Percentiles rank a stretch among this genome's conserved stretches.
phyloP scores from a whole-genome alignment of 2,888 invertebrate genomes.

The Metallyticus violacea region DNA sequence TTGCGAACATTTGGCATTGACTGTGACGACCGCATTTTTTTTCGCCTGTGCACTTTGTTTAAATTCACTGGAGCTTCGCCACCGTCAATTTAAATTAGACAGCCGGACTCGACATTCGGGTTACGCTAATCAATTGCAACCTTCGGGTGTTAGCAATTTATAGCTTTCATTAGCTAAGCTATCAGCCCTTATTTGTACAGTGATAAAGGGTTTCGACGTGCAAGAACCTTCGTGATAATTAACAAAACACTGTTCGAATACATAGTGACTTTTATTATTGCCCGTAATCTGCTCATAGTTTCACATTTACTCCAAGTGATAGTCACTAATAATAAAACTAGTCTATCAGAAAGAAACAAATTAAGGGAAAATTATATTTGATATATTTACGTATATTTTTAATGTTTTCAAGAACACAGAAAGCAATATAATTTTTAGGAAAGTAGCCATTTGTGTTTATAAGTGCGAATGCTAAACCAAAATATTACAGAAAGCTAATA shows the following conservation, averaged over 20 bases:
- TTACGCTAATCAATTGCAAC: background rate
- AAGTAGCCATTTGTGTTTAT: too few species aligned
- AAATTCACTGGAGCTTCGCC: background rate
- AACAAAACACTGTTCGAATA: background rate
- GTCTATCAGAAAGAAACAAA: too few species aligned
- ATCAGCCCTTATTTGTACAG: background rate
- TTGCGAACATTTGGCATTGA: too few species aligned
- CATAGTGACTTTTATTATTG: background rate
- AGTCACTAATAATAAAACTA: background rate
- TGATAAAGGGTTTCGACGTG: background rate
- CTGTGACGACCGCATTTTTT: too few species aligned
- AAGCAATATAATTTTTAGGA: too few species aligned
- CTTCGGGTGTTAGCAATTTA: background rate
- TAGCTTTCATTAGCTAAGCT: background rate
- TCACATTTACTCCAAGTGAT: background rate
- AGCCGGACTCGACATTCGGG: background rate
- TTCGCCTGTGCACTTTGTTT: background rate
- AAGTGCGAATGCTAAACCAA: too few species aligned
- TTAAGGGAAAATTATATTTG: too few species aligned
- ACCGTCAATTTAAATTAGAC: background rate
- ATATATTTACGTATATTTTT: too few species aligned
- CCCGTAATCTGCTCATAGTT: background rate
- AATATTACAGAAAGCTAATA: too few species aligned
- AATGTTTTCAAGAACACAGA: too few species aligned
- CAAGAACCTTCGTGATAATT: background rate